Conservation (phyloP, 2,888 invertebrate genomes). For the Stenolophus ochropezus region DNA sequence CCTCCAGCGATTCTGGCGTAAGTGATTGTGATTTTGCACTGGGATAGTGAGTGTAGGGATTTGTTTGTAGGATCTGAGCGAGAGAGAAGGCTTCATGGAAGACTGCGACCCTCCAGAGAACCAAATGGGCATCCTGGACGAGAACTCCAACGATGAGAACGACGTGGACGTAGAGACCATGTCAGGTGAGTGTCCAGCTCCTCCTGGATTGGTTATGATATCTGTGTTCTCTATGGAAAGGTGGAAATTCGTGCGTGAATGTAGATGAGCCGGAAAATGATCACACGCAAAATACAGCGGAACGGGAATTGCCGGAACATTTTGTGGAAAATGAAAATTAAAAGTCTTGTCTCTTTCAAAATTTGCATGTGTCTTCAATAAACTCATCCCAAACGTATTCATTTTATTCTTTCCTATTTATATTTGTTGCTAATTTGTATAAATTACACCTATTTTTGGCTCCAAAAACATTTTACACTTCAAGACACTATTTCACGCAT, state of each 20-base stretch:
- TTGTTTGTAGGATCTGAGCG: conserved; percentile 76
- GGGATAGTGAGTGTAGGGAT: not conserved
- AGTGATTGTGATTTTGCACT: too few relatives aligned
- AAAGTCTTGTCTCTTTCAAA: not conserved
- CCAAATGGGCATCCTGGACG: conserved; percentile 77
- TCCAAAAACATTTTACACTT: not conserved
- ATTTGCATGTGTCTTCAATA: not conserved
- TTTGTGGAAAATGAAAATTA: conserved; percentile 35
- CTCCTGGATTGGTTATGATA: not conserved
- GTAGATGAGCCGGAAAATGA: conserved; percentile 34
- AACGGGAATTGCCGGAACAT: conserved; percentile 18
- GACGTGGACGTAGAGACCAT: conserved; percentile 91
- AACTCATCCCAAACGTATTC: not conserved
- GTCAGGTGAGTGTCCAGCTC: conserved; percentile 76
- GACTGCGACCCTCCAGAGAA: conserved; percentile 74
- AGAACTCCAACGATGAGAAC: conserved; percentile 87
- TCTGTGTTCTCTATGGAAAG: not conserved
- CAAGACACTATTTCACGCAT: not conserved
- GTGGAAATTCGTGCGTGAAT: not conserved
- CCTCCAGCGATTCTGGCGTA: conserved; percentile 65
- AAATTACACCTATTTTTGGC: too few relatives aligned
- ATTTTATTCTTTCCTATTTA: not conserved
- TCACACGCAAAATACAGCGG: conserved; percentile 3
- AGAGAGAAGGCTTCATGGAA: conserved; percentile 79
- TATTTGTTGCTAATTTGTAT: not conserved